Evolutionary conservation across 2,888 invertebrate species (phyloP).

Genomic region (Seira ritae): DNA sequence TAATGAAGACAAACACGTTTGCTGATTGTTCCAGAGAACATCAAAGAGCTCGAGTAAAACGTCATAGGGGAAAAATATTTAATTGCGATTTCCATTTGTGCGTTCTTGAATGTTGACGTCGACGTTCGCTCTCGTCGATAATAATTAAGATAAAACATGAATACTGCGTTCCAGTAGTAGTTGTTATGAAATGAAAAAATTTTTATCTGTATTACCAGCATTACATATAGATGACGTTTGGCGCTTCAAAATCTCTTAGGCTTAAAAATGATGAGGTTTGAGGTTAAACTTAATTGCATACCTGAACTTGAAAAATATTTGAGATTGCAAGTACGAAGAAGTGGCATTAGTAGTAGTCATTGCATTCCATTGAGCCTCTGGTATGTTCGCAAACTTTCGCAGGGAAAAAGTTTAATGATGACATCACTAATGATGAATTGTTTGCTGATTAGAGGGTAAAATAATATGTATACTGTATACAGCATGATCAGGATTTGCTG

Average conservation of each 20-base stretch:
- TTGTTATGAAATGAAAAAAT: too few species aligned
- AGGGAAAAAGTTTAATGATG: not conserved
- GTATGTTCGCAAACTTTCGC: not conserved
- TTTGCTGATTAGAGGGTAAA: not conserved
- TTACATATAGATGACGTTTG: not conserved
- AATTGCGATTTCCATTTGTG: not conserved
- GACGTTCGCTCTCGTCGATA: not conserved
- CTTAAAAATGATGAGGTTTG: too few species aligned
- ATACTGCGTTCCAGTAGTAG: too few species aligned
- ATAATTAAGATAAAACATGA: too few species aligned
- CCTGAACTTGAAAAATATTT: constrained; percentile 5
- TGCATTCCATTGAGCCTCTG: not conserved
- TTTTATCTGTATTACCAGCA: not conserved
- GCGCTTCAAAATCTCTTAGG: not conserved
- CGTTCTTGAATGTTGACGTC: not conserved
- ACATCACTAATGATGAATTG: constrained; percentile 21
- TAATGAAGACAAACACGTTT: not conserved
- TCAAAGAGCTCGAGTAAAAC: not conserved
- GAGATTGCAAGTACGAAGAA: not conserved
- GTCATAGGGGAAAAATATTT: not conserved
- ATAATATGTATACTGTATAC: not conserved
- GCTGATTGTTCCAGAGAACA: not conserved
- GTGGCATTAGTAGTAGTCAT: not conserved
- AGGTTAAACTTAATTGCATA: not conserved
- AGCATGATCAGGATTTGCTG: not conserved